Percentiles rank a stretch among this genome's conserved stretches.
Evolutionary conservation across 1,140 invertebrate genomes (phyloP).

Genomic region (Zaprionus lachaisei): DNA sequence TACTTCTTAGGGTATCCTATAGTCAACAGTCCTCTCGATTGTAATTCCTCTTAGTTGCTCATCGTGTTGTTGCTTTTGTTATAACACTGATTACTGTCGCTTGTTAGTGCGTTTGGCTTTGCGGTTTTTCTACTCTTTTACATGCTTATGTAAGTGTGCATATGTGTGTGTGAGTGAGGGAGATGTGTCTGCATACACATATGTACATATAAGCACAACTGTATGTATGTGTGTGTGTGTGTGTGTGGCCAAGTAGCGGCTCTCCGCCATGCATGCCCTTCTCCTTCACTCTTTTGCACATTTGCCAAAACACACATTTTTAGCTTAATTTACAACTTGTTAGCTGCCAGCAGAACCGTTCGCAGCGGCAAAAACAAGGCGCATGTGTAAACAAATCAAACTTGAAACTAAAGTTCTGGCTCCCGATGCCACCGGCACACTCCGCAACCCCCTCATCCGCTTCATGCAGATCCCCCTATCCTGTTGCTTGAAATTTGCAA

Average conservation of each 20-base stretch:
- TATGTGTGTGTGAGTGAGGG: not conserved
- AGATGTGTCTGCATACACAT: not conserved
- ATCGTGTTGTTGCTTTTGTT: constrained; percentile 45
- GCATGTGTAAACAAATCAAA: constrained; percentile 78
- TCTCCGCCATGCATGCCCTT: not conserved
- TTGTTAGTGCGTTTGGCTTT: constrained; percentile 79
- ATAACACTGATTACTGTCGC: constrained; percentile 72
- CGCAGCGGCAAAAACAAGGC: constrained; percentile 57
- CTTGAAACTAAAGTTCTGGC: constrained; percentile 65
- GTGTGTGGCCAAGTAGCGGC: constrained; percentile 37
- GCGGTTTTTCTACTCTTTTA: constrained; percentile 74
- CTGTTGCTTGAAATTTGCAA: constrained; percentile 67
- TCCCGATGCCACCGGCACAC: too few relatives aligned
- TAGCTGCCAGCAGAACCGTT: constrained; percentile 73
- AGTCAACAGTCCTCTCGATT: not conserved
- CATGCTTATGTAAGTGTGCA: constrained; percentile 54
- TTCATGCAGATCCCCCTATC: constrained; percentile 3
- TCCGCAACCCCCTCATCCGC: not conserved
- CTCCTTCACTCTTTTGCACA: constrained; percentile 48
- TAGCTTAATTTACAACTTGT: constrained; percentile 81
- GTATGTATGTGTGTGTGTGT: constrained; percentile 27
- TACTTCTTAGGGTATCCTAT: not conserved
- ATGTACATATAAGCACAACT: not conserved
- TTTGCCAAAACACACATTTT: constrained; percentile 78
- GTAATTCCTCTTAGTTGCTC: not conserved